phyloP scores from a whole-genome alignment of 1,140 invertebrate species.

The Euwallacea similis region DNA sequence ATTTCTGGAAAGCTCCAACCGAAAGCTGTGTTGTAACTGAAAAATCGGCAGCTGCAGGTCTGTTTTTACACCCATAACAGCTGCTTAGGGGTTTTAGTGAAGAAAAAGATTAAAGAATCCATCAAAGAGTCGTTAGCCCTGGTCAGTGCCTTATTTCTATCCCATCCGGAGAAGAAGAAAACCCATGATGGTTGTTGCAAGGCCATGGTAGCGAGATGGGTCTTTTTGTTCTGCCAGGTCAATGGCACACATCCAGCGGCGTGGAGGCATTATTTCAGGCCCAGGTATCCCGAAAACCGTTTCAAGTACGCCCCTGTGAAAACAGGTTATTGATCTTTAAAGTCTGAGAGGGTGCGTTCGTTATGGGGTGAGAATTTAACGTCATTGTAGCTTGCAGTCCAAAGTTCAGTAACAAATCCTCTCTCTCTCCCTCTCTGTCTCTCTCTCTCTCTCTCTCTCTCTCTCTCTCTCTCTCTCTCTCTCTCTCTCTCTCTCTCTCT shows the following conservation, averaged over 20 bases:
- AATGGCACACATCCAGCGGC: background rate
- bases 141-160: background rate
- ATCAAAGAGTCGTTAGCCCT: constrained; percentile 1
- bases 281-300: no score
- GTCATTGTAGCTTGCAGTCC: no score
- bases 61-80: no score
- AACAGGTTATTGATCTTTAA: no score
- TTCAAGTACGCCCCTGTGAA: no score
- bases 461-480: background rate
- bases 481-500: background rate
- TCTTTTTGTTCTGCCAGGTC: constrained; percentile 1
- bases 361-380: no score
- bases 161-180: background rate
- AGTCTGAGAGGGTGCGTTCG: no score
- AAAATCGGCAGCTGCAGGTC: no score
- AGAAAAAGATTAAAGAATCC: background rate
- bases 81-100: background rate
- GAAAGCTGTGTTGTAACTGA: no score
- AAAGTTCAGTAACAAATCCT: no score
- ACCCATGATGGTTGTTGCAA: background rate
- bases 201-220: background rate
- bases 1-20: no score
- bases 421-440: no score
- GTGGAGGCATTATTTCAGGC: background rate
- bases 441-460: background rate